Percentiles rank a stretch among this genome's conserved stretches.
Evolutionary conservation across 2,113 vertebrate genomes (phyloP).

Genomic region (Leptobrachium leishanense): DNA sequence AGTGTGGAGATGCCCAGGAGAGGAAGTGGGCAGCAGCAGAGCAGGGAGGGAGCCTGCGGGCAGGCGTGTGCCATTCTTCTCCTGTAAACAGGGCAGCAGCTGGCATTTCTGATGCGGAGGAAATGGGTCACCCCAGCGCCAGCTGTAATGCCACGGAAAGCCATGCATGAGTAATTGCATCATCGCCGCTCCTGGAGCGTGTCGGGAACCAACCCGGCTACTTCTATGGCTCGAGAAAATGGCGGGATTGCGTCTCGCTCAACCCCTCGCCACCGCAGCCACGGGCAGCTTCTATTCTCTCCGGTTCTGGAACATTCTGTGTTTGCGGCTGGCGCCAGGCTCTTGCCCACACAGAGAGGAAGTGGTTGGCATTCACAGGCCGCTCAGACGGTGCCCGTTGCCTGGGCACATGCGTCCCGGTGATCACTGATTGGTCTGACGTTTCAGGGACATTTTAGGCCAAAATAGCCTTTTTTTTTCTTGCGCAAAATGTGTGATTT

Average conservation of each 20-base stretch:
- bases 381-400: no score
- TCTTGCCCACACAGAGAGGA: no score
- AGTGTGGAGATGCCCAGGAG: not conserved
- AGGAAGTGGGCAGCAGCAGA: not conserved
- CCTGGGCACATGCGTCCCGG: no score
- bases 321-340: no score
- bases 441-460: no score
- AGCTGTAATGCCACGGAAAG: conserved; percentile 34
- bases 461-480: no score
- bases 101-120: conserved; percentile 14
- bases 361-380: no score
- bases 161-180: conserved; percentile 24
- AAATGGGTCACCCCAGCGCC: conserved; percentile 18
- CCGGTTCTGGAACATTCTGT: no score
- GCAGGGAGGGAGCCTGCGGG: not conserved
- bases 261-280: not conserved
- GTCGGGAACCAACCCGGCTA: not conserved
- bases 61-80: not conserved
- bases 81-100: conserved; percentile 35
- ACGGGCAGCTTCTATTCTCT: not conserved
- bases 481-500: no score
- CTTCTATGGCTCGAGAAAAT: not conserved
- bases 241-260: not conserved
- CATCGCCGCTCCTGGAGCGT: conserved; percentile 8
- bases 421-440: no score